These are phyloP conservation scores for Pyrgilauda ruficollis DNA, from an alignment of 2,113 vertebrate species.

Conservation along the genomic window DNA sequence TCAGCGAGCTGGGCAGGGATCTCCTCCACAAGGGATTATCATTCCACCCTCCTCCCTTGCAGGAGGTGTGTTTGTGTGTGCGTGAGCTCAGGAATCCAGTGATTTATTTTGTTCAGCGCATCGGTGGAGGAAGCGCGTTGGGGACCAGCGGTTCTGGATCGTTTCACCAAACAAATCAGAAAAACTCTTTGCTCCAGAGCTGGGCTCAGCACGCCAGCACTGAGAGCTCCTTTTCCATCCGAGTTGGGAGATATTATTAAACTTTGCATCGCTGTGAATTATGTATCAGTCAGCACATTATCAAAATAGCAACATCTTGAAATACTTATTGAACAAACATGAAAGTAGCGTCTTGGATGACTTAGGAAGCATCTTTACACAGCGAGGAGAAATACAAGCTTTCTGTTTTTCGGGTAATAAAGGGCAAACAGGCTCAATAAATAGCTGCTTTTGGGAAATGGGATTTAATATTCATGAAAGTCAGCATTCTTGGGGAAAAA, in stretches of 20 bases:
- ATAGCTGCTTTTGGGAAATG: conserved; percentile 36
- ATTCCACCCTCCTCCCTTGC: background rate
- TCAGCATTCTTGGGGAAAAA: background rate
- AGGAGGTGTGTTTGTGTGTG: background rate
- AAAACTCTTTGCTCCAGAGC: background rate
- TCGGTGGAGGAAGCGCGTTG: background rate
- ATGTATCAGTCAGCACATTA: conserved; percentile 66
- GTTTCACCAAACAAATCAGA: background rate
- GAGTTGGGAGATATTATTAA: conserved; percentile 71
- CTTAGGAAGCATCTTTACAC: conserved; percentile 44
- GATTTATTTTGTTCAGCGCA: background rate
- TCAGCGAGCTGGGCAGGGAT: background rate
- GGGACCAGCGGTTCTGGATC: background rate
- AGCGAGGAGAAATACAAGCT: conserved; percentile 26
- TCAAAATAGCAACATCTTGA: conserved; percentile 72
- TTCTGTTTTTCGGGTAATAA: conserved; percentile 12
- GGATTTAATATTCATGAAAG: conserved; percentile 19
- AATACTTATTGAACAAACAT: conserved; percentile 63
- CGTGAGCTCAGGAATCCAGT: background rate
- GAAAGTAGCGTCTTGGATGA: conserved; percentile 60
- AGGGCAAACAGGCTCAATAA: conserved; percentile 36
- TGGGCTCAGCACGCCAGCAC: conserved; percentile 8
- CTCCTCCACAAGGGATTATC: background rate
- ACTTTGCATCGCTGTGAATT: conserved; percentile 69
- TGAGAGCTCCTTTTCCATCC: conserved; percentile 52